Conservation (phyloP, 2,888 invertebrate genomes). For the Harpagoxenus sublaevis region DNA sequence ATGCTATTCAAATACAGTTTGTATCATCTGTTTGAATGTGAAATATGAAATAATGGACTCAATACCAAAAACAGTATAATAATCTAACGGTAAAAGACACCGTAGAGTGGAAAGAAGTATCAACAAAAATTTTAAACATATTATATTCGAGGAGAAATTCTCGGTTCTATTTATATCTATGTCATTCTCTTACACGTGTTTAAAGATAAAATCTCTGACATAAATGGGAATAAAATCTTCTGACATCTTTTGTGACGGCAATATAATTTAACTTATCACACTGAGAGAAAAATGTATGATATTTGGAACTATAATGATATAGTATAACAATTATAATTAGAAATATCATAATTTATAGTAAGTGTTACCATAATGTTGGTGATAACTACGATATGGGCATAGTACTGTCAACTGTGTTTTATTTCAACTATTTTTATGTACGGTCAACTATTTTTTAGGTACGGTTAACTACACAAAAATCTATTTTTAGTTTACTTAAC, state of each 20-base stretch:
- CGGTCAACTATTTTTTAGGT: no score
- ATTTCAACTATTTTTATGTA: no score
- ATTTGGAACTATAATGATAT: no score
- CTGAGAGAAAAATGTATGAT: no score
- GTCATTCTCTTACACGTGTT: not conserved
- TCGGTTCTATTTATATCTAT: not conserved
- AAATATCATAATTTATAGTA: no score
- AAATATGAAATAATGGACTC: not conserved
- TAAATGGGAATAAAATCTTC: not conserved
- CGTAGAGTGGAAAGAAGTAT: not conserved
- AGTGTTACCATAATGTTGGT: no score
- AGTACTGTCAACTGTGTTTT: no score
- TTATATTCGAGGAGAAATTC: not conserved
- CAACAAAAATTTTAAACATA: not conserved
- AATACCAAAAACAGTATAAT: not conserved
- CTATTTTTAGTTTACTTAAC: no score
- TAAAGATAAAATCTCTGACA: not conserved
- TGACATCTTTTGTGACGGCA: not conserved
- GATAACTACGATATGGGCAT: no score
- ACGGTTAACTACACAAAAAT: no score
- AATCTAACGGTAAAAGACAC: not conserved
- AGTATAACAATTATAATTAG: no score
- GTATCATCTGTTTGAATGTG: not conserved
- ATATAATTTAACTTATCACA: constrained; percentile 5
- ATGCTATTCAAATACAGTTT: not conserved